phyloP scores from a whole-genome alignment of 2,113 vertebrate species.

The Aleadryas rufinucha region DNA sequence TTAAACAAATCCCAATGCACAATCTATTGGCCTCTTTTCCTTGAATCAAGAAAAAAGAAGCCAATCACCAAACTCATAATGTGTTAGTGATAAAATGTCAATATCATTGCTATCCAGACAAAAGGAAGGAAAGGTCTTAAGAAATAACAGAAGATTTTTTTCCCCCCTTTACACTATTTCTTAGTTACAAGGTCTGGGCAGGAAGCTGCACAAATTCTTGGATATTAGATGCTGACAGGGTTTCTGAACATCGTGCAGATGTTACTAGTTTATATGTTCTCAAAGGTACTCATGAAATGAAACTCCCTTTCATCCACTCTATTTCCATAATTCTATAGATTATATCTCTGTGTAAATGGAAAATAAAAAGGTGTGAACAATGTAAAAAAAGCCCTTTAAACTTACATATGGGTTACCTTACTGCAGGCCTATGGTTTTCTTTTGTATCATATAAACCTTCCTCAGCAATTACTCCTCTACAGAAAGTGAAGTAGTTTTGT shows the following conservation, averaged over 20 bases:
- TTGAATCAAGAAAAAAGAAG: neutral
- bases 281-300: neutral
- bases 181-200: neutral
- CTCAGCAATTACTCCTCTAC: neutral
- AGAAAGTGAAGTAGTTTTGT: neutral
- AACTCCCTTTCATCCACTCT: neutral
- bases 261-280: neutral
- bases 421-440: neutral
- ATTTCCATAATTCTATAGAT: neutral
- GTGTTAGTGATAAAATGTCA: neutral
- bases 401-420: neutral
- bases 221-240: accelerated
- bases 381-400: neutral
- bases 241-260: neutral
- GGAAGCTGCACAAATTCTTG: neutral
- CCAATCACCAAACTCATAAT: neutral
- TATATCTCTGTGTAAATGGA: neutral
- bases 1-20: neutral
- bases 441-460: neutral
- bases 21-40: neutral
- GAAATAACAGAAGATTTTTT: neutral
- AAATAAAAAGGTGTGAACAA: neutral
- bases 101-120: neutral
- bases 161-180: accelerated
- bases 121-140: neutral